Percentiles rank a stretch among this genome's conserved stretches.
These are phyloP conservation scores for Bostrychus sinensis DNA, from an alignment of 2,113 vertebrate genomes.

Conservation along the genomic window DNA sequence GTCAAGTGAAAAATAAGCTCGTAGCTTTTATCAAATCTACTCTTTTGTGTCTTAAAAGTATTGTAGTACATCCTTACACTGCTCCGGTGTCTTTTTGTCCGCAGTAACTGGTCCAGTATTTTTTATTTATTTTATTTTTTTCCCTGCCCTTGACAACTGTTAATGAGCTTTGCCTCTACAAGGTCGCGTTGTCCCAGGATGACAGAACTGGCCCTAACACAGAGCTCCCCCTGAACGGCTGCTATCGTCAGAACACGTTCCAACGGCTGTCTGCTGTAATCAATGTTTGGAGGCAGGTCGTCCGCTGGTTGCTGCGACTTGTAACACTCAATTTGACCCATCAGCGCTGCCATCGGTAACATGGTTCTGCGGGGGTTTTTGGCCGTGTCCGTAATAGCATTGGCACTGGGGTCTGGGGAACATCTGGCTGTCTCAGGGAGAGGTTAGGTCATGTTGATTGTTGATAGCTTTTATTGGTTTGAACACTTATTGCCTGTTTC, in stretches of 20 bases:
- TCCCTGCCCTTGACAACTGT: conserved; percentile 17
- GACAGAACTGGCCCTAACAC: conserved; percentile 42
- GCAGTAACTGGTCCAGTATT: conserved; percentile 5
- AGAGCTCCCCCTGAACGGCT: conserved; percentile 34
- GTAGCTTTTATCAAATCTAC: no score
- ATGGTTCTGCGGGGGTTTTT: conserved; percentile 69
- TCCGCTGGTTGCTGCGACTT: conserved; percentile 63
- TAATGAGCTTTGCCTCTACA: conserved; percentile 49
- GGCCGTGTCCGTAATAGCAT: conserved; percentile 63
- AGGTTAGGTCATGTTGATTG: conserved; percentile 55
- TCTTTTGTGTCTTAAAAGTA: no score
- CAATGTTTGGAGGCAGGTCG: conserved; percentile 47
- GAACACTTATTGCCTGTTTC: conserved; percentile 21
- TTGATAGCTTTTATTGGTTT: conserved; percentile 49
- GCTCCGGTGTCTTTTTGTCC: conserved; percentile 9
- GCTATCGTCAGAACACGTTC: conserved; percentile 44
- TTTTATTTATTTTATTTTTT: conserved; percentile 36
- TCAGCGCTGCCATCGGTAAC: conserved; percentile 64
- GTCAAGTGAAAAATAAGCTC: no score
- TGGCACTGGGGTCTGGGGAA: conserved; percentile 65
- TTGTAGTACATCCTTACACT: not conserved
- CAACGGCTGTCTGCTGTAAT: conserved; percentile 58
- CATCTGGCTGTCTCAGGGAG: conserved; percentile 72
- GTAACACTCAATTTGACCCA: conserved; percentile 72
- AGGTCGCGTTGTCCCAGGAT: conserved; percentile 52